Conservation (phyloP, 2,797 vertebrate species). For the Crocidura indochinensis region DNA sequence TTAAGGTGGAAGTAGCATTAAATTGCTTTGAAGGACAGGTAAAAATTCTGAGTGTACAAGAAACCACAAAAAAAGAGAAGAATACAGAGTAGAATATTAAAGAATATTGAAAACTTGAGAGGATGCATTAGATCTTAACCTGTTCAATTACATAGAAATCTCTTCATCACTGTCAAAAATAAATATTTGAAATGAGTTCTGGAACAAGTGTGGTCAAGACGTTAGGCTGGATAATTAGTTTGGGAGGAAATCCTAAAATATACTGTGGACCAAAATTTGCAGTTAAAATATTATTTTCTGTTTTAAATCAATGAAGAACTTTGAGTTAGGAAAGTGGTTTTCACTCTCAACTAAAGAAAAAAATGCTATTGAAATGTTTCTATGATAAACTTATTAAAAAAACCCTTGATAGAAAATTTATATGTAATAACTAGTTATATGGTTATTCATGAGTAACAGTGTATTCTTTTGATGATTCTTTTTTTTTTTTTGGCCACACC, state of each 20-base stretch:
- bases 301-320: background rate
- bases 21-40: background rate
- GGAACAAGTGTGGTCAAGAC: background rate
- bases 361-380: background rate
- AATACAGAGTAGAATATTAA: background rate
- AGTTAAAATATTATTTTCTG: background rate
- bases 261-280: background rate
- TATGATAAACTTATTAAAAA: constrained; percentile 3
- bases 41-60: background rate
- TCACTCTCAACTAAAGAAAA: constrained; percentile 12
- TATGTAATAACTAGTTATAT: background rate
- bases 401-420: background rate
- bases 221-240: background rate
- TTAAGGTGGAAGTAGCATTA: background rate
- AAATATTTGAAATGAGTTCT: background rate
- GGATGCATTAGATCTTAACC: background rate
- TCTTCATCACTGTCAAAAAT: background rate
- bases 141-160: background rate
- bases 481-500: too few species aligned
- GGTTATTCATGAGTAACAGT: background rate
- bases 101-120: background rate
- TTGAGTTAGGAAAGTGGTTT: background rate
- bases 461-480: constrained; percentile 9
- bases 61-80: too few species aligned
- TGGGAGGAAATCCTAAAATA: background rate